Evolutionary conservation across 2,113 vertebrate genomes (phyloP).

Genomic region (Urocitellus parryii): DNA sequence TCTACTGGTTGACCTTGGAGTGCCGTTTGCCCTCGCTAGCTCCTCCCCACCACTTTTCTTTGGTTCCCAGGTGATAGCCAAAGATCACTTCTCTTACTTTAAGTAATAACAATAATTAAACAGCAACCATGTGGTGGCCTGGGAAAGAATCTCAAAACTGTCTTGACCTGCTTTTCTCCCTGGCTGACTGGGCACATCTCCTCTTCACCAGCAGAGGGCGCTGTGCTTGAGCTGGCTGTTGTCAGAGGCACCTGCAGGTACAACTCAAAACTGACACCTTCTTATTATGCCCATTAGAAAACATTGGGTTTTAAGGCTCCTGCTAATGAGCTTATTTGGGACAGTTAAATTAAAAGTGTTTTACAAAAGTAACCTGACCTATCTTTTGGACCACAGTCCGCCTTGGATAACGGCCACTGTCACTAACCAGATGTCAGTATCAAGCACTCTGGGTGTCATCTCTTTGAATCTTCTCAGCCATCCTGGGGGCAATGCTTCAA

Average conservation of each 20-base stretch:
- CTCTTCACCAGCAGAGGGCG: background rate
- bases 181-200: no score
- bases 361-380: background rate
- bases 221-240: background rate
- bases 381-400: background rate
- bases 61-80: background rate
- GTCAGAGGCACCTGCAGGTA: background rate
- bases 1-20: no score
- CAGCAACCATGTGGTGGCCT: background rate
- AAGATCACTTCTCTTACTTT: background rate
- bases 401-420: background rate
- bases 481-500: background rate
- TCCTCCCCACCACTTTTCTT: background rate
- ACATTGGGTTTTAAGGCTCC: background rate
- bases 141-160: background rate
- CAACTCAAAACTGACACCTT: background rate
- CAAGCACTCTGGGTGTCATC: background rate
- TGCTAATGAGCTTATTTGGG: background rate
- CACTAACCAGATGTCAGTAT: background rate
- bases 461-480: background rate
- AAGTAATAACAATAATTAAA: background rate
- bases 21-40: background rate
- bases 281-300: background rate
- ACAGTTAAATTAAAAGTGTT: background rate
- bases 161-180: background rate